Evolutionary conservation across 2,888 invertebrate species (phyloP).

Genomic region (Erebia epiphron): DNA sequence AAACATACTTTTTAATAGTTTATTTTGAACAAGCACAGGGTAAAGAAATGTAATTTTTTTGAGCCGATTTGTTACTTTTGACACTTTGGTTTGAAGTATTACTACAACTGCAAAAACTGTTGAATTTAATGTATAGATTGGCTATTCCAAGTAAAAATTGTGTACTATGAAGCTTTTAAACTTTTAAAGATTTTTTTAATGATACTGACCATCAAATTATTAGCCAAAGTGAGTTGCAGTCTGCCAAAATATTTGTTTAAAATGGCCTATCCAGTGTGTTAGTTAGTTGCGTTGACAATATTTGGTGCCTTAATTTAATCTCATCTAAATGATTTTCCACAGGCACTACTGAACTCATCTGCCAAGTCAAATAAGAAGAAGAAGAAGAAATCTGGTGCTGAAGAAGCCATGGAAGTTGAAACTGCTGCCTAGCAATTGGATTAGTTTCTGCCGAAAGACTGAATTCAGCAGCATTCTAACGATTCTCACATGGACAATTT

Average conservation of each 20-base stretch:
- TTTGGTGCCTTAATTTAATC: background rate
- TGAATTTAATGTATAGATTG: background rate
- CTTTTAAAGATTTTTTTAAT: too few relatives aligned
- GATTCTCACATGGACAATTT: constrained; percentile 34
- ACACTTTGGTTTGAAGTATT: constrained; percentile 69
- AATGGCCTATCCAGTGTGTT: too few relatives aligned
- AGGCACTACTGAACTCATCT: constrained; percentile 89
- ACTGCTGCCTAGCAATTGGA: constrained; percentile 72
- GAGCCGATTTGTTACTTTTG: constrained; percentile 60
- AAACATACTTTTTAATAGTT: constrained; percentile 51
- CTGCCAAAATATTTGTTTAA: too few relatives aligned
- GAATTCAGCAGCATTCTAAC: constrained; percentile 36
- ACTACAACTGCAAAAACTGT: constrained; percentile 52
- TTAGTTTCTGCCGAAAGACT: constrained; percentile 33
- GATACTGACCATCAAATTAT: too few relatives aligned
- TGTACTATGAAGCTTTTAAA: too few relatives aligned
- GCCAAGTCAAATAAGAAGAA: constrained; percentile 95
- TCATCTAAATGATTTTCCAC: constrained; percentile 26
- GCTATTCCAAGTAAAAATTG: background rate
- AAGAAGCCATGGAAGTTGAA: constrained; percentile 84
- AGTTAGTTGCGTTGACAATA: too few relatives aligned
- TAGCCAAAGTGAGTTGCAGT: too few relatives aligned
- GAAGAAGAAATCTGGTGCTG: constrained; percentile 90
- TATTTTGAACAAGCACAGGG: constrained; percentile 80
- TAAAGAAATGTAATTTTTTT: constrained; percentile 67